These are phyloP conservation scores for Syritta pipiens DNA, from an alignment of 2,888 invertebrate genomes.

Conservation along the genomic window DNA sequence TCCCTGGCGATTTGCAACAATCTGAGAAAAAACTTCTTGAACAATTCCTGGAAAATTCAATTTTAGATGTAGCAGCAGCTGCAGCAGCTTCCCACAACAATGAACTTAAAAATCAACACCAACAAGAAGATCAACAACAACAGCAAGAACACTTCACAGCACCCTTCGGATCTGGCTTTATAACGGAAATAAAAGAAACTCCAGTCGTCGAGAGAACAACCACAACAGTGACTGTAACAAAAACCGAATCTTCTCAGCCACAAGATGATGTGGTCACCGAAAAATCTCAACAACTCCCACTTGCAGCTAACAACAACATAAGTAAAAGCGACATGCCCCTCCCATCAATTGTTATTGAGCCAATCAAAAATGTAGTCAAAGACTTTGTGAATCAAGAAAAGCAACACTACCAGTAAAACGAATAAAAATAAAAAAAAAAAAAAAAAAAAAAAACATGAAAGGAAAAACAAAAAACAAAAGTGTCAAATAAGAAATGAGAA, in stretches of 20 bases:
- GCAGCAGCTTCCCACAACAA: conserved; percentile 10
- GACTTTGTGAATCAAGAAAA: conserved; percentile 46
- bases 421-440: conserved; percentile 15
- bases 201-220: background rate
- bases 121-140: conserved; percentile 6
- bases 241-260: background rate
- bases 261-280: background rate
- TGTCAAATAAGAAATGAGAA: conserved; percentile 6
- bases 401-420: conserved; percentile 36
- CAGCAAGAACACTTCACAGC: background rate
- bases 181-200: background rate
- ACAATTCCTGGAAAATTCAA: conserved; percentile 34
- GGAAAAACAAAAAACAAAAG: background rate
- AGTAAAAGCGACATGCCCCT: conserved; percentile 17
- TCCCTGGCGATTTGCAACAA: conserved; percentile 15
- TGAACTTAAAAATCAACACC: conserved; percentile 1
- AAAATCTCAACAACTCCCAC: background rate
- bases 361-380: conserved; percentile 25
- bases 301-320: background rate
- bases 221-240: background rate
- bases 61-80: conserved; percentile 21
- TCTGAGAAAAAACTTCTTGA: conserved; percentile 23
- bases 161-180: background rate
- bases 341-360: conserved; percentile 43
- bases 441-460: background rate